Conservation (phyloP, 2,113 vertebrate genomes). For the Sylvia atricapilla region DNA sequence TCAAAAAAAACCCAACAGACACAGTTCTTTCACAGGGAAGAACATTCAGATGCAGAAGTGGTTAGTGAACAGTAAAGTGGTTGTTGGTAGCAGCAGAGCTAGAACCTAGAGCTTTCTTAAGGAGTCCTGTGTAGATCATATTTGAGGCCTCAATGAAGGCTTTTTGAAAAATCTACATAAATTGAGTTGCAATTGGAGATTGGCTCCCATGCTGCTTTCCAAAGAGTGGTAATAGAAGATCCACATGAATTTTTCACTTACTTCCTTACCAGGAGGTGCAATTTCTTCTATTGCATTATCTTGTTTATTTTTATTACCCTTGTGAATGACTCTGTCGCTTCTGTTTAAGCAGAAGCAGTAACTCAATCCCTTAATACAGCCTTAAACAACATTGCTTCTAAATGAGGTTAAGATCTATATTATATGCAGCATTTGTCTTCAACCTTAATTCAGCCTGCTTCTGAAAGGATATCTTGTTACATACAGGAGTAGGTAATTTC, state of each 20-base stretch:
- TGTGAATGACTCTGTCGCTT: conserved; percentile 36
- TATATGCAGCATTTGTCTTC: conserved; percentile 11
- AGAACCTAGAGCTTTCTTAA: neutral
- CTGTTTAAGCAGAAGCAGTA: neutral
- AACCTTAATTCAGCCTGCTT: conserved; percentile 10
- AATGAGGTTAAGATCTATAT: conserved; percentile 30
- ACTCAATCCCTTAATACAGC: conserved; percentile 8
- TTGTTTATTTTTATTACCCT: conserved; percentile 36
- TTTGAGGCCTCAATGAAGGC: neutral
- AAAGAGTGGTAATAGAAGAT: neutral
- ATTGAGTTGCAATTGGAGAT: conserved; percentile 10
- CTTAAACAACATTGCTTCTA: conserved; percentile 26
- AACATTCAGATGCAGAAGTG: neutral
- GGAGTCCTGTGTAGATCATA: neutral
- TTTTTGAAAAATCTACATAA: conserved; percentile 12
- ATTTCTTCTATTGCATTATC: conserved; percentile 40
- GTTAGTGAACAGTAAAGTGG: neutral
- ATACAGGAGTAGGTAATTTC: neutral
- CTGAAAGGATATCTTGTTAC: conserved; percentile 13
- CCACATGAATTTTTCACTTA: conserved; percentile 1
- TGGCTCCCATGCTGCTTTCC: neutral
- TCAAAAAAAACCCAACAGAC: neutral
- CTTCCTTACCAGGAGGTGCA: neutral
- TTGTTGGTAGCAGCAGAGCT: neutral
- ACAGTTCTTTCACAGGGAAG: neutral